Evolutionary conservation across 1,140 invertebrate species (phyloP).

Genomic region (Lordiphosa clarofinis): DNA sequence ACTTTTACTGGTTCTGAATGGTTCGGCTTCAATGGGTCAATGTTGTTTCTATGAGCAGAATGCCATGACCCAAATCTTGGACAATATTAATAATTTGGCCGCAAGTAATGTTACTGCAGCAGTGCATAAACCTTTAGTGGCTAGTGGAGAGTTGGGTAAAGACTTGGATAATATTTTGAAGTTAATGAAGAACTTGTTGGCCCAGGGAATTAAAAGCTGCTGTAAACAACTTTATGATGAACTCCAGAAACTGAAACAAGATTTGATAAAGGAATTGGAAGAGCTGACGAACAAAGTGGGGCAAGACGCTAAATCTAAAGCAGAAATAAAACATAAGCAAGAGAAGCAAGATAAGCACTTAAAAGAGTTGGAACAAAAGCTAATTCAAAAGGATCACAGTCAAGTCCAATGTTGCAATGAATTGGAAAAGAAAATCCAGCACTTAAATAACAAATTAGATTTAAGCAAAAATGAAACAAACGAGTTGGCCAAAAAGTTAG

Average conservation of each 20-base stretch:
- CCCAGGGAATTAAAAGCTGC: conserved; percentile 18
- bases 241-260: conserved; percentile 10
- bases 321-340: conserved; percentile 1
- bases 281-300: neutral
- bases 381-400: neutral
- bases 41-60: conserved; percentile 36
- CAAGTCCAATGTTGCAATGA: conserved; percentile 15
- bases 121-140: neutral
- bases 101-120: neutral
- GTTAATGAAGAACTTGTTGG: conserved; percentile 2
- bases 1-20: conserved; percentile 8
- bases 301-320: neutral
- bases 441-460: conserved; percentile 5
- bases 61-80: conserved; percentile 18
- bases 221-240: conserved; percentile 17
- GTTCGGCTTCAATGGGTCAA: neutral
- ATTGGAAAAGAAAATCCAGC: neutral
- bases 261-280: conserved; percentile 10
- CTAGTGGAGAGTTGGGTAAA: conserved; percentile 21
- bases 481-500: neutral
- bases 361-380: conserved; percentile 7
- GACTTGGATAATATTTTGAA: conserved; percentile 32
- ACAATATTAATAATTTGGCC: conserved; percentile 1
- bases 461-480: neutral
- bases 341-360: conserved; percentile 4